Percentiles rank a stretch among this genome's conserved stretches.
These are phyloP conservation scores for Hermatobates lingyangjiaoensis DNA, from an alignment of 1,140 invertebrate genomes.

Conservation along the genomic window DNA sequence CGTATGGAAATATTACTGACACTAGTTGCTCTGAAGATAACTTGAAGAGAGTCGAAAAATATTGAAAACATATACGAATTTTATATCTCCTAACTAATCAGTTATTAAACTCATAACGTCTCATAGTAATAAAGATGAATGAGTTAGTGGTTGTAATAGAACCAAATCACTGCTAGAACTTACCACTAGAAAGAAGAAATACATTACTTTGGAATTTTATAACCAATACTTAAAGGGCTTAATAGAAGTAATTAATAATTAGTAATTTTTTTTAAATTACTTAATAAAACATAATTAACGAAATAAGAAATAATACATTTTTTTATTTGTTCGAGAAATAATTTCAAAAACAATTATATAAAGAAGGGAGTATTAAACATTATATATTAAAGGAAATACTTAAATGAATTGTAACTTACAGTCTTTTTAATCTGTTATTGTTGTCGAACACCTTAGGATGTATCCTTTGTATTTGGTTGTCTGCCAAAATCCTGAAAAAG, in stretches of 20 bases:
- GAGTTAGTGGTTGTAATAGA: too few species aligned
- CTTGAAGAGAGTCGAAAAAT: too few species aligned
- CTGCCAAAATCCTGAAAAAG: slow-evolving; percentile 32
- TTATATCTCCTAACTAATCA: too few species aligned
- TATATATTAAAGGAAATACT: neutral
- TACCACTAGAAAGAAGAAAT: too few species aligned
- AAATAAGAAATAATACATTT: neutral
- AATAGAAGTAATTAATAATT: neutral
- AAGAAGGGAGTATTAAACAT: neutral
- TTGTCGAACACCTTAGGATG: slow-evolving; percentile 31
- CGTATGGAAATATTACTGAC: too few species aligned
- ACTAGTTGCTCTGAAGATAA: too few species aligned
- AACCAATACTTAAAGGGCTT: neutral
- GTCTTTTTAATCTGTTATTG: slow-evolving; percentile 30
- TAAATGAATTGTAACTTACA: slow-evolving; percentile 23
- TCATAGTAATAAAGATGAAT: too few species aligned
- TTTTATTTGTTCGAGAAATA: neutral
- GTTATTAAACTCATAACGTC: too few species aligned
- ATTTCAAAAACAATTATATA: neutral
- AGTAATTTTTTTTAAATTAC: neutral
- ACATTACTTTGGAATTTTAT: too few species aligned
- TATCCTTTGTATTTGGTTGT: slow-evolving; percentile 33
- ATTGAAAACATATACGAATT: too few species aligned
- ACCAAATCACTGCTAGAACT: too few species aligned
- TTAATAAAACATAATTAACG: neutral